Evolutionary conservation across 2,113 vertebrate species (phyloP), one percentile per base, ranked within the genome.

Genomic region (Lophochroa leadbeateri): DNA sequence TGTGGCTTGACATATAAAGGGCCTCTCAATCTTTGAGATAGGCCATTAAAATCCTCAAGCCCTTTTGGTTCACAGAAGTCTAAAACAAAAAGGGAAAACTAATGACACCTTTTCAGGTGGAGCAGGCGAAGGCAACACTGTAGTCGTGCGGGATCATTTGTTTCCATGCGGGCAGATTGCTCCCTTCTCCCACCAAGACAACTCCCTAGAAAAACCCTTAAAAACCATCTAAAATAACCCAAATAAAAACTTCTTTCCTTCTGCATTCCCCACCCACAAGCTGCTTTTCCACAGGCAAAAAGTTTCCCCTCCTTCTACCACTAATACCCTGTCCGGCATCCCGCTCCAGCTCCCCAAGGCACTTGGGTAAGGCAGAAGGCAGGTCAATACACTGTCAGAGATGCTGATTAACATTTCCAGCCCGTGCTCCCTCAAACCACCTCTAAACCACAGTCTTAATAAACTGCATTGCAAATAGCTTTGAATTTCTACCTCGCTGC

Each of bases 21-120:
- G 90, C 96, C 96, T 98, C 97, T 98, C 97, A 94, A 96, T 98
- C 97, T 98, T 98, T 97, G 94, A 97, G 97, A 98, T 95, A 96
- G 97, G 90, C 97, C 97, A 97, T 98, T 98, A 97, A 98, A 98
- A 97, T 97, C 96, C 94, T 93, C 94, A 83, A 96, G 94, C 78
- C 94, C 94, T 96, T 97, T 98, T 97, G 95, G 92, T 93, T 97
- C 96, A 95, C 91, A 96, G 94, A 97, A 97, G 94, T 93, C 95
- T 94, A 97, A 98, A 98, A 97, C 96, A 98, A 97, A 98, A 97
- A 82, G 93, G 88, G 95, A 65, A 92, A 94, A 82, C 78, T 94
- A 91, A 93, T 92, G 92, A 50, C 75, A n/a, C 61, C 87, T 97
- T 90, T 86, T 70, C 82, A 94, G 75, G 18, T 0, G 11, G 92